Percentiles rank a stretch among this genome's conserved stretches.
Evolutionary conservation across 37 sponge, comb jelly and placozoan species (phyloP).

Genomic region (Lycopodina hypogea): DNA sequence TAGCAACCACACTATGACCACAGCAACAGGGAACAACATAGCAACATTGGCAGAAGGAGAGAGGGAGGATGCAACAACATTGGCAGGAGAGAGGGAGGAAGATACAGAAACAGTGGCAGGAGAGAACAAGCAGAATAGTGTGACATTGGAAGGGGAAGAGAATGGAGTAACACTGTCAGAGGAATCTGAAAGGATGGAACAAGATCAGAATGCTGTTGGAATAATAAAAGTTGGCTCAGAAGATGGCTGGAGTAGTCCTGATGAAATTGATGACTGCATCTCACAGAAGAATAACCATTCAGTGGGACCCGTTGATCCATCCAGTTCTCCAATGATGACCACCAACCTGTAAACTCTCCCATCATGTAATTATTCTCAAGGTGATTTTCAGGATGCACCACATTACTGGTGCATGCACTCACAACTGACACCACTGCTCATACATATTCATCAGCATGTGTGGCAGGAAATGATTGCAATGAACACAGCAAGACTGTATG

Average conservation of each 20-base stretch:
- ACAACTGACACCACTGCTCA: no score
- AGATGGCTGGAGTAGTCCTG: background rate
- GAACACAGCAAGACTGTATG: no score
- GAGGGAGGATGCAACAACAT: background rate
- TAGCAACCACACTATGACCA: background rate
- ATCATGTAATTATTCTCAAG: no score
- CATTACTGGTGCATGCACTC: no score
- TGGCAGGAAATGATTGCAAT: no score
- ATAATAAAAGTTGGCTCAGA: background rate
- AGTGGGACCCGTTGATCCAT: no score
- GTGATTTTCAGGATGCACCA: no score
- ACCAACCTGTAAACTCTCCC: no score
- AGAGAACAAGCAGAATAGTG: background rate
- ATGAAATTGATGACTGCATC: background rate
- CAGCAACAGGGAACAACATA: background rate
- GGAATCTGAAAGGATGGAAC: background rate
- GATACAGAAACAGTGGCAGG: no score
- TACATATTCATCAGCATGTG: no score
- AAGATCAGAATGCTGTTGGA: background rate
- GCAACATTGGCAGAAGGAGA: background rate
- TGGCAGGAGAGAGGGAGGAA: background rate
- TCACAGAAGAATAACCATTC: no score
- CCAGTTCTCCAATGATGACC: no score
- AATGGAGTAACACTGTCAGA: background rate
- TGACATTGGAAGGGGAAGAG: background rate